Conservation (phyloP, 2,113 vertebrate genomes). For the Bufo gargarizans region DNA sequence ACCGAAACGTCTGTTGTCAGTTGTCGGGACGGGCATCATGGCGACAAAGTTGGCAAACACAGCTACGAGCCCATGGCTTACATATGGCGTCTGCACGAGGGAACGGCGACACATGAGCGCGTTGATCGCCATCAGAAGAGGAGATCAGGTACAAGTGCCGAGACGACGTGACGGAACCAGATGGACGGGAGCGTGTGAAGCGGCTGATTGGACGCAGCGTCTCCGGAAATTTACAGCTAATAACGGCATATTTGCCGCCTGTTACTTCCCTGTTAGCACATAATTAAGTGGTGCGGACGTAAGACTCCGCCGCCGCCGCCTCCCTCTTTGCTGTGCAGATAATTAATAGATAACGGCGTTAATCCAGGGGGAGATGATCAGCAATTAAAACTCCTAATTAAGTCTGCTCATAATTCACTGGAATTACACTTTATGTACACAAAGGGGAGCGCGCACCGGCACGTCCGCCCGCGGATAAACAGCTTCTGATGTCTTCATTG, state of each 20-base stretch:
- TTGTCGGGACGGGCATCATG: too few species aligned
- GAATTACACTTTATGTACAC: slow-evolving; percentile 74
- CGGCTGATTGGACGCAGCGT: not conserved
- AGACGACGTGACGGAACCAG: too few species aligned
- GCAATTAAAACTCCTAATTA: slow-evolving; percentile 80
- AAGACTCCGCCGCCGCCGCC: slow-evolving; percentile 64
- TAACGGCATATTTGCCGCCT: slow-evolving; percentile 37
- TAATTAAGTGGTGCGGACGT: slow-evolving; percentile 65
- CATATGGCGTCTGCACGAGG: too few species aligned
- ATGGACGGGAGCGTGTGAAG: too few species aligned
- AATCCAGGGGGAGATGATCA: slow-evolving; percentile 78
- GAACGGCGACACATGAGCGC: too few species aligned
- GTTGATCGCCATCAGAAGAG: too few species aligned
- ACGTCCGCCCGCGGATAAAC: slow-evolving; percentile 66
- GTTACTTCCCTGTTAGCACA: slow-evolving; percentile 58
- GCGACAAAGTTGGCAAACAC: too few species aligned
- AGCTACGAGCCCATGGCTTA: too few species aligned
- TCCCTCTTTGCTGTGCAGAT: slow-evolving; percentile 69
- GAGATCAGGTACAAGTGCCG: too few species aligned
- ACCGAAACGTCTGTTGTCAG: too few species aligned
- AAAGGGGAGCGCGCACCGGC: slow-evolving; percentile 63
- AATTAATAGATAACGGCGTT: slow-evolving; percentile 76
- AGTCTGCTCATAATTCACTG: slow-evolving; percentile 77
- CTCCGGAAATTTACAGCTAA: slow-evolving; percentile 39
- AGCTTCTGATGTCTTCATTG: slow-evolving; percentile 48